These are phyloP conservation scores for Gymnodraco acuticeps DNA, from an alignment of 2,797 vertebrate species.

Conservation along the genomic window DNA sequence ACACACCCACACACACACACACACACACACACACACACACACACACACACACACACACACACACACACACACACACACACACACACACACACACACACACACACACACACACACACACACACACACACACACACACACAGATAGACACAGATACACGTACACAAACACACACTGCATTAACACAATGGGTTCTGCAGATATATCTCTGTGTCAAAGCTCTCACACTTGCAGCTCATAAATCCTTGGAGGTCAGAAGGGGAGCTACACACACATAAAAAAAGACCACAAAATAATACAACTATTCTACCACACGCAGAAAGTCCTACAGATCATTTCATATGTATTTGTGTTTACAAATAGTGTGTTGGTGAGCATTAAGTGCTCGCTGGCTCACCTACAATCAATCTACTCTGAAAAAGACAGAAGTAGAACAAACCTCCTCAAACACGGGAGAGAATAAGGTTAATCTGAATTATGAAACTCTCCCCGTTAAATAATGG, in stretches of 20 bases:
- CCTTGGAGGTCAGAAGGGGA: conserved; percentile 74
- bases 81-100: conserved; percentile 65
- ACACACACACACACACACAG: conserved; percentile 24
- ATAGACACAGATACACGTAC: conserved; percentile 50
- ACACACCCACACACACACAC: conserved; percentile 68
- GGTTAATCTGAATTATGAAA: conserved; percentile 40
- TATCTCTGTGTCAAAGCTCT: conserved; percentile 84
- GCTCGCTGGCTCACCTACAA: conserved; percentile 7
- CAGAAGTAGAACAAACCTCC: conserved; percentile 25
- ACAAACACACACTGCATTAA: conserved; percentile 83
- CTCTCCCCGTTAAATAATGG: conserved; percentile 46
- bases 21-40: conserved; percentile 61
- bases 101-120: conserved; percentile 61
- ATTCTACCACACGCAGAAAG: neutral
- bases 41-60: conserved; percentile 55
- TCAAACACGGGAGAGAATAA: conserved; percentile 24
- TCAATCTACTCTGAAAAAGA: conserved; percentile 11
- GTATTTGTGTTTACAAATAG: conserved; percentile 4
- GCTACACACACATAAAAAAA: conserved; percentile 35
- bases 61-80: conserved; percentile 69
- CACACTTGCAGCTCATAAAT: conserved; percentile 83
- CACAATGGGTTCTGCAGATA: conserved; percentile 86
- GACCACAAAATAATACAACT: conserved; percentile 5
- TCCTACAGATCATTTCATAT: neutral
- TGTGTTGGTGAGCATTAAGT: conserved; percentile 20